Conservation (phyloP, 2,113 vertebrate genomes). For the Scatophagus argus region DNA sequence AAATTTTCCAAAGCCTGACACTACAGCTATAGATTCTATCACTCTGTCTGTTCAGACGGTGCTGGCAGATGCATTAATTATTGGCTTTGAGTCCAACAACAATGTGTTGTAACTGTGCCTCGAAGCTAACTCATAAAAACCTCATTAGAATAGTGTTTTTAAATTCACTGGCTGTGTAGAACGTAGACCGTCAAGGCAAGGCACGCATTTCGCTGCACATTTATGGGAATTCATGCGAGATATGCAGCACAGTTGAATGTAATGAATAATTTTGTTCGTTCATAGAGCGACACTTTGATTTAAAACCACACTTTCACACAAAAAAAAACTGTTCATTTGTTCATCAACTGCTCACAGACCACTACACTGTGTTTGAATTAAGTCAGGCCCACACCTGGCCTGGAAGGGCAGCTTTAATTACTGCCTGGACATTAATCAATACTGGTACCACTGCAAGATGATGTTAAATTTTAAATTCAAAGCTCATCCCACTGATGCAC, state of each 20-base stretch:
- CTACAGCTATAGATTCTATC: neutral
- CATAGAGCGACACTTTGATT: slow-evolving; percentile 23
- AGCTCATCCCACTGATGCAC: slow-evolving; percentile 42
- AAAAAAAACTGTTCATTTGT: neutral
- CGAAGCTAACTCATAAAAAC: slow-evolving; percentile 25
- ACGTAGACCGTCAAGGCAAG: slow-evolving; percentile 10
- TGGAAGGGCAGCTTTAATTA: slow-evolving; percentile 58
- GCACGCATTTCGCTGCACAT: slow-evolving; percentile 1
- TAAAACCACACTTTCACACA: neutral
- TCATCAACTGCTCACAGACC: too few relatives aligned
- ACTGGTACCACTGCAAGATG: slow-evolving; percentile 36
- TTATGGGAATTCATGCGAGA: neutral
- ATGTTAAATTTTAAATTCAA: slow-evolving; percentile 63
- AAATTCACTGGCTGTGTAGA: neutral
- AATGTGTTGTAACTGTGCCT: slow-evolving; percentile 1
- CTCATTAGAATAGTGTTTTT: slow-evolving; percentile 37
- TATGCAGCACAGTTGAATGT: slow-evolving; percentile 4
- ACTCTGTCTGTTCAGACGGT: slow-evolving; percentile 8
- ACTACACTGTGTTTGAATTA: slow-evolving; percentile 15
- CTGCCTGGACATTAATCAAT: slow-evolving; percentile 55
- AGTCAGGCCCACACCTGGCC: slow-evolving; percentile 36
- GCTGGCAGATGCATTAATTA: neutral
- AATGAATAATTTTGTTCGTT: slow-evolving; percentile 19
- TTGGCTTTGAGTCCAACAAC: slow-evolving; percentile 1
- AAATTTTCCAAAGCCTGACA: slow-evolving; percentile 10